phyloP scores from a whole-genome alignment of 1,140 invertebrate genomes.

The Nebria ingens region DNA sequence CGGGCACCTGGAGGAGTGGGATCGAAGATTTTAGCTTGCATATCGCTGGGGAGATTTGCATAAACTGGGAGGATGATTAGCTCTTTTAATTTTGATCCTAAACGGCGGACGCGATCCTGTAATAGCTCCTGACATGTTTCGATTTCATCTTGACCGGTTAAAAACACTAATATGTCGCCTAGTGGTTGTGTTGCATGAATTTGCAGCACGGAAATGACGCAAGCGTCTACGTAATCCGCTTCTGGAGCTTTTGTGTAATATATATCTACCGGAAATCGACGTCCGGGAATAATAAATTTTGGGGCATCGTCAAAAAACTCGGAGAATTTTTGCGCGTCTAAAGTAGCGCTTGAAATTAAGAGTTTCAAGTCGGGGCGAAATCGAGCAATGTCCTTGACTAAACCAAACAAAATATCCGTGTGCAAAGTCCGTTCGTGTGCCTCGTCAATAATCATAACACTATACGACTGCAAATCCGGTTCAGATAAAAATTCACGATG shows the following conservation, averaged over 20 bases:
- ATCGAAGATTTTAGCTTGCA: constrained; percentile 97
- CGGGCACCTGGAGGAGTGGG: constrained; percentile 89
- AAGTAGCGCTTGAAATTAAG: constrained; percentile 93
- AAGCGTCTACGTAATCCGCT: constrained; percentile 96
- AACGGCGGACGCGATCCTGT: constrained; percentile 74
- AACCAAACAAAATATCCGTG: constrained; percentile 96
- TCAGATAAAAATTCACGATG: constrained; percentile 96
- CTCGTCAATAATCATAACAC: constrained; percentile 99
- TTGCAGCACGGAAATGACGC: constrained; percentile 92
- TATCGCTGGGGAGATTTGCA: constrained; percentile 95
- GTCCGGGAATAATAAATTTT: constrained; percentile 92
- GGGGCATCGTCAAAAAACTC: constrained; percentile 98
- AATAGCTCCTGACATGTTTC: constrained; percentile 92
- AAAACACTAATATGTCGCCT: constrained; percentile 94
- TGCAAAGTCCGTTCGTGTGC: constrained; percentile 97
- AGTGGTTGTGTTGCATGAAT: constrained; percentile 94
- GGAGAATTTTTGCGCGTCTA: constrained; percentile 98
- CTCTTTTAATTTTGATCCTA: constrained; percentile 90
- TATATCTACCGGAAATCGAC: constrained; percentile 84
- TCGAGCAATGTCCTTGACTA: constrained; percentile 95
- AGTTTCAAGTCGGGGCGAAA: constrained; percentile 93
- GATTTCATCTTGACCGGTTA: constrained; percentile 95
- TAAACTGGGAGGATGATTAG: constrained; percentile 94
- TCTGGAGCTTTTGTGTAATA: constrained; percentile 99
- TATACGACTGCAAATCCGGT: constrained; percentile 88